Evolutionary conservation across 2,888 invertebrate genomes (phyloP).

Genomic region (Lycia hirtaria): DNA sequence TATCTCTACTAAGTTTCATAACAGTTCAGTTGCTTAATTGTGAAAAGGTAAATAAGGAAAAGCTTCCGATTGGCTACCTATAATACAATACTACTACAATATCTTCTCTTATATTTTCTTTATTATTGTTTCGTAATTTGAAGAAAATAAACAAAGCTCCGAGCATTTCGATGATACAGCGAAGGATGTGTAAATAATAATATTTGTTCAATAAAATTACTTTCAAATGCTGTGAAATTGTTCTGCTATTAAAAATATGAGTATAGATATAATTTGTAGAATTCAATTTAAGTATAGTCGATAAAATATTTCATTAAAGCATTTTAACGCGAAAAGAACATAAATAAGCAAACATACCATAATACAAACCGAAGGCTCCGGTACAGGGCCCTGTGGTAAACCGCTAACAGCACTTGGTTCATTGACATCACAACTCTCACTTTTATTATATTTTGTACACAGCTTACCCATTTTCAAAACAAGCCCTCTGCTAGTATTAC

Average conservation of each 20-base stretch:
- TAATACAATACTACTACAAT: too few species aligned
- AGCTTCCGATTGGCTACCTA: neutral
- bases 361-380: conserved; percentile 44
- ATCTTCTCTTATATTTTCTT: too few species aligned
- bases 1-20: too few species aligned
- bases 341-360: conserved; percentile 50
- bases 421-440: conserved; percentile 61
- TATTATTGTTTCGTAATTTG: too few species aligned
- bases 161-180: neutral
- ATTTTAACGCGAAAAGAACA: conserved; percentile 48
- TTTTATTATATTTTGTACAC: conserved; percentile 49
- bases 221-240: conserved; percentile 2
- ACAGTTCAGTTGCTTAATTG: too few species aligned
- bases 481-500: conserved; percentile 8
- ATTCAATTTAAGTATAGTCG: conserved; percentile 28
- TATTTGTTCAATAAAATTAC: conserved; percentile 11
- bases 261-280: neutral
- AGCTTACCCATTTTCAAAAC: conserved; percentile 32
- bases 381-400: conserved; percentile 61
- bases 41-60: too few species aligned
- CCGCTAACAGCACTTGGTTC: conserved; percentile 63
- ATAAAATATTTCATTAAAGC: conserved; percentile 49
- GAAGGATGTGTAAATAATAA: neutral
- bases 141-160: neutral
- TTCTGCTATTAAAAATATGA: conserved; percentile 15